Base-by-base conservation (phyloP, 2,888 invertebrate genomes). In the Drosophila nr. medialis region DNA sequence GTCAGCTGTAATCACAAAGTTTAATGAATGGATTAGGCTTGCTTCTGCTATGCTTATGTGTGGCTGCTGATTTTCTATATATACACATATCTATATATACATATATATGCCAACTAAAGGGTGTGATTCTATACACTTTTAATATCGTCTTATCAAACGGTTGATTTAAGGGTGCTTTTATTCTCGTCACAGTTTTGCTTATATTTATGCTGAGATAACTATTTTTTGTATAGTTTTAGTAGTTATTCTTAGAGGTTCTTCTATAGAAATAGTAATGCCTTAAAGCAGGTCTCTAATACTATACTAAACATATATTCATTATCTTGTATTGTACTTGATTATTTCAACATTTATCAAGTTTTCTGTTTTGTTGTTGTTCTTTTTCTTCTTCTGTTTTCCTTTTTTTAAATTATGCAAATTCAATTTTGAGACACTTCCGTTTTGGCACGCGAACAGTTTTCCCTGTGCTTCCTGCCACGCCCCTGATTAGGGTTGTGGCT, bases 1-100 rank as follows among this genome's bases (percentile, higher is more conserved):
- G 90, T 90, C 90, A 86, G 89, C 68, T 73, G 79, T 89, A 90
- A 89, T 89, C 90, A 86, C 75, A 79, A 90, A 86, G 86, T 88
- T 90, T 90, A 86, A 86, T 90, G 86, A 86, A 86, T 73, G 77
- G 90, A 89, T 86, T 90, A 86, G 72, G 40, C 56, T 60, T 36
- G 58, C 13, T 49, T 18, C 24, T 6, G 34, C 15, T 1, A 0
- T 11, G 11, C 34, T 4, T 55, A 7, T 6, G 21, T 15, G 34
- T 30, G 34, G 11, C 24, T 29, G 40, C 24, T 34, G 30, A 56
- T 49, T 49, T 49, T 58, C 36, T 29, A 24, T 32, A 15, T 13
- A n/a, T 11, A 4, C 13, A 40, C 5, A 40, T 18, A 30, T 24
- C 1, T 40, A 13, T 10, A 18, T 18, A 4, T 50, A n/a, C 15